Percentiles rank a stretch among this genome's conserved stretches.
Evolutionary conservation across 2,888 invertebrate species (phyloP).

Genomic region (Thecophora atra): DNA sequence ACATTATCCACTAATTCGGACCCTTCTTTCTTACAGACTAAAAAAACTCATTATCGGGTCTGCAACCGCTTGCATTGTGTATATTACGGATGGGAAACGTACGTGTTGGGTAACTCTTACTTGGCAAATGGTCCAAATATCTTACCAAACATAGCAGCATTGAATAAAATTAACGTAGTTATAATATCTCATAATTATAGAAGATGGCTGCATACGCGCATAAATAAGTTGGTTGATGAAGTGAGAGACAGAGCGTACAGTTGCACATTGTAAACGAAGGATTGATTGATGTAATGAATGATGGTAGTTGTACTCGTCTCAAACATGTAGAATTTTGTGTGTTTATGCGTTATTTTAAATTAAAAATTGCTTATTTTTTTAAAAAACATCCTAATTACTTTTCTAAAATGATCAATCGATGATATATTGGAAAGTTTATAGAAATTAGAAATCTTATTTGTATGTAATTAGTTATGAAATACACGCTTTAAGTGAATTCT

Average conservation of each 20-base stretch:
- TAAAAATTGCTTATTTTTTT: constrained; percentile 17
- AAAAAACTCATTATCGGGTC: not conserved
- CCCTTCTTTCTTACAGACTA: not conserved
- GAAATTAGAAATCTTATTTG: not conserved
- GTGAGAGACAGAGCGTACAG: not conserved
- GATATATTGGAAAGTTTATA: not conserved
- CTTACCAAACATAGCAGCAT: constrained; percentile 1
- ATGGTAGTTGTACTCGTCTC: constrained; percentile 16
- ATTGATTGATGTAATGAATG: constrained; percentile 2
- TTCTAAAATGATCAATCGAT: constrained; percentile 1
- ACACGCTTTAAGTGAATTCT: constrained; percentile 18
- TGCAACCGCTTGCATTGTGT: constrained; percentile 30
- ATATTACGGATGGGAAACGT: constrained; percentile 20
- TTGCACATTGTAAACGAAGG: not conserved
- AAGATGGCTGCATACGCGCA: constrained; percentile 11
- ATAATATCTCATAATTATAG: constrained; percentile 27
- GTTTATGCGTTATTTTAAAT: constrained; percentile 8
- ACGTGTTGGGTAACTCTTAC: not conserved
- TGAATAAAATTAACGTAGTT: constrained; percentile 25
- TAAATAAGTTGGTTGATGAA: constrained; percentile 10
- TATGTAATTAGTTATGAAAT: constrained; percentile 19
- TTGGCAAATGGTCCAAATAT: too few species aligned
- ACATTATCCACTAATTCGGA: too few species aligned
- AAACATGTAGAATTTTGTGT: constrained; percentile 4
- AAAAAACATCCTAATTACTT: not conserved